Evolutionary conservation across 2,888 invertebrate species (phyloP), one percentile per base, ranked within the genome.

Genomic region (Folsomia candida): DNA sequence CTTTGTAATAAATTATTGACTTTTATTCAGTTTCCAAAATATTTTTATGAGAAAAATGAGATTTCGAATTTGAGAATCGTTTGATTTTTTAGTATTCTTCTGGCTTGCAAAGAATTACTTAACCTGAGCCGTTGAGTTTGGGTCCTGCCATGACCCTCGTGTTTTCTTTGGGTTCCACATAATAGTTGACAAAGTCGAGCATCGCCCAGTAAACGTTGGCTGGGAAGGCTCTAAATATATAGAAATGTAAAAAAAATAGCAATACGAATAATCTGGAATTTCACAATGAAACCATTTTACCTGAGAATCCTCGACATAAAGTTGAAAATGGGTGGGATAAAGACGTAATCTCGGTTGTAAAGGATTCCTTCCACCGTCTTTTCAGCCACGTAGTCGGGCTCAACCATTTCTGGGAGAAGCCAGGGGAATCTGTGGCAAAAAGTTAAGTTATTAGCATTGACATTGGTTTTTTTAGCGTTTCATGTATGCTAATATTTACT

Each of bases 311-410:
- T 62, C 14, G 25, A 67, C 22, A 73, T 68, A 18, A 60, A 18
- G n/a, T 62, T 63, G 62, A 88, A 81, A 80, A 87, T 86, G 74
- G 86, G 86, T 0, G 89, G 89, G 11, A 89, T 86, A 51, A 88
- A 89, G 22, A 88, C 87, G 80, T 88, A 87, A 1, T 86, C 85
- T 77, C 87, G 87, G 81, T 89, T 88, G 61, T 88, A 84, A 14
- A 88, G 84, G 2, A 89, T 87, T 25, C 88, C 88, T 59, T 88
- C 87, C 29, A 89, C 82, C 63, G 89, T 87, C 62, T 85, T 85
- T 61, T 81, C 81, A 0, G 89, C 89, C 4, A 88, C 89, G 59
- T 85, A 84, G 1, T 82, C 80, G 0, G 89, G 87, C 27, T 87
- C 85, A 78, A 88, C 87, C 2, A 88, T 87, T n/a, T 51, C 68